These are phyloP conservation scores for Rynchops niger DNA, from an alignment of 2,113 vertebrate genomes.

Conservation along the genomic window DNA sequence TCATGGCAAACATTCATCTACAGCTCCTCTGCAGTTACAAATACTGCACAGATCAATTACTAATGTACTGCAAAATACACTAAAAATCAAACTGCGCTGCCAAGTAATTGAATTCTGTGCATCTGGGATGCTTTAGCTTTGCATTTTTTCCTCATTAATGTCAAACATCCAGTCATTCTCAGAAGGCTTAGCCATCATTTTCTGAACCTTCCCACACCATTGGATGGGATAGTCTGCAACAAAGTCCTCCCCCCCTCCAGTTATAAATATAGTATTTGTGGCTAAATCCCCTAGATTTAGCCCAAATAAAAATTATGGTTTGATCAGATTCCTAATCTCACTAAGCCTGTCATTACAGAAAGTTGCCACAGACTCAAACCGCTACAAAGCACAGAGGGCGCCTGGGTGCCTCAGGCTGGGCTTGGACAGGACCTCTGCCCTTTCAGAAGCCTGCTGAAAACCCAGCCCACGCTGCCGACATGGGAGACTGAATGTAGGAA, in stretches of 20 bases:
- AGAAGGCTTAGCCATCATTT: background rate
- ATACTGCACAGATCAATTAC: constrained; percentile 46
- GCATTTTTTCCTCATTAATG: constrained; percentile 18
- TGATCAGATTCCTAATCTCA: background rate
- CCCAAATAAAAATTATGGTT: background rate
- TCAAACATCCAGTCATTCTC: background rate
- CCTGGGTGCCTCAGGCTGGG: background rate
- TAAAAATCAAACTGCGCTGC: background rate
- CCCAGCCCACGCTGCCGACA: background rate
- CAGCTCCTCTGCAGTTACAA: constrained; percentile 8
- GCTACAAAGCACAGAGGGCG: background rate
- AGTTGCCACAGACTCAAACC: background rate
- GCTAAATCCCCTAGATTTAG: background rate
- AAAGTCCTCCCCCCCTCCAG: background rate
- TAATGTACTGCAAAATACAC: constrained; percentile 33
- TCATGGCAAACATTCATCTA: constrained; percentile 33
- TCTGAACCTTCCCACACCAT: background rate
- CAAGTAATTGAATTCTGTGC: constrained; percentile 41
- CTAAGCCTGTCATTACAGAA: background rate
- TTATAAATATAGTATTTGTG: background rate
- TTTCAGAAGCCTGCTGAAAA: background rate
- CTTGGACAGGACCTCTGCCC: background rate
- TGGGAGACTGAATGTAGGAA: background rate
- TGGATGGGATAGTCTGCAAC: background rate
- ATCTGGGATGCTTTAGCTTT: constrained; percentile 9